Base-by-base conservation (phyloP, 2,797 vertebrate genomes). In the Psittacula echo region DNA sequence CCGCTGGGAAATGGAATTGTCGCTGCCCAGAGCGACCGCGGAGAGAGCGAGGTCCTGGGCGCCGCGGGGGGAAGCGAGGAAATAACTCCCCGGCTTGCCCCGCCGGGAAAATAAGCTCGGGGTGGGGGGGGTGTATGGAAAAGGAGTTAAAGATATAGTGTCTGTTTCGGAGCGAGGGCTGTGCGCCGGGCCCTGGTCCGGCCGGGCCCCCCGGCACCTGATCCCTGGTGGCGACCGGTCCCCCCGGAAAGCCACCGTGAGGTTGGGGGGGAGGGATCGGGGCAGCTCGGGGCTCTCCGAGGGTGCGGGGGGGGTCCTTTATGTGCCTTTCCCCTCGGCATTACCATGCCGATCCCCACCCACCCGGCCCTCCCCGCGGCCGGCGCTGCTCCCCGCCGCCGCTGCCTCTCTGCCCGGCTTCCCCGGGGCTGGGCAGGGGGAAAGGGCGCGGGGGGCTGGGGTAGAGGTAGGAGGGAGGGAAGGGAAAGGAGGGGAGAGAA, bases 1-100 rank as follows among this genome's bases (percentile, higher is more conserved):
- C 94, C 66, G 68, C 89, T 85, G 93, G 77, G 93, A 94, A 94
- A 96, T 91, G 92, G 85, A 94, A 92, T 89, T 81, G 92, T 62
- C 89, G 62, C 80, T 95, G 81, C 95, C 68, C 91, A 4, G 65
- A 89, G 89, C 51, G 48, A 41, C 81, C 32, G 85, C 20, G 76
- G 64, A 54, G 75, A 58, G 64, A 72, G 73, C 32, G 66, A 81
- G 88, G 45, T 72, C 60, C 75, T 14, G 79, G 67, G 93, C 83
- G 54, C 82, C 42, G 87, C 47, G 48, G 34, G 45, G 83, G 64
- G 47, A 85, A 72, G 84, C 61, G 56, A 85, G 71, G 83, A 80
- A 91, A 83, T 23, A 87, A 81, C 77, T 76, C 80, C 74, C 68
- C 53, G 44, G 47, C 22, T 83, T 34, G 60, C 88, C 83, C 88